These are phyloP conservation scores for Julus scandinavius DNA, from an alignment of 2,888 invertebrate species.

Conservation along the genomic window DNA sequence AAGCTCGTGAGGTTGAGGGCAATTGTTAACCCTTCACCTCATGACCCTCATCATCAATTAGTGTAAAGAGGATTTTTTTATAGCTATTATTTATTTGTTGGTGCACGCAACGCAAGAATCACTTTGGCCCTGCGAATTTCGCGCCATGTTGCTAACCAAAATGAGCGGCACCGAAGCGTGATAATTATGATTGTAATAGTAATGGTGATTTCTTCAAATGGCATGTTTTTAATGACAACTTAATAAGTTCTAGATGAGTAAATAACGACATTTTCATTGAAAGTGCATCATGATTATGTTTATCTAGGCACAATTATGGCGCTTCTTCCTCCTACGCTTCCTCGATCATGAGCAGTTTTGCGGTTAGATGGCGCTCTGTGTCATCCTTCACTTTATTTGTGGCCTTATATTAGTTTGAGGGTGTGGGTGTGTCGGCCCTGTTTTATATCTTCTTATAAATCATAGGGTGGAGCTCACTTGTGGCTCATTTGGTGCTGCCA, in stretches of 20 bases:
- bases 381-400: neutral
- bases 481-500: slow-evolving; percentile 3
- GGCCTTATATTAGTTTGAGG: neutral
- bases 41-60: neutral
- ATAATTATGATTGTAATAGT: neutral
- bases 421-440: neutral
- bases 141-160: slow-evolving; percentile 23
- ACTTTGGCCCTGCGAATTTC: neutral
- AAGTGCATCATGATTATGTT: neutral
- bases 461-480: neutral
- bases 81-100: neutral
- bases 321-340: neutral
- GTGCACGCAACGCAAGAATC: neutral
- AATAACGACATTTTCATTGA: neutral
- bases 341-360: neutral
- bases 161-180: neutral
- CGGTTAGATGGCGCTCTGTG: neutral
- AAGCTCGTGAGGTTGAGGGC: neutral
- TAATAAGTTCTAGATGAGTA: slow-evolving; percentile 11
- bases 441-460: neutral
- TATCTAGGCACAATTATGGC: neutral
- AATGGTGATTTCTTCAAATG: slow-evolving; percentile 4
- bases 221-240: neutral
- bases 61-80: neutral
- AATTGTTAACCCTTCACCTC: neutral